These are phyloP conservation scores for Lasioglossum baleicum DNA, from an alignment of 1,140 invertebrate genomes.

Conservation along the genomic window DNA sequence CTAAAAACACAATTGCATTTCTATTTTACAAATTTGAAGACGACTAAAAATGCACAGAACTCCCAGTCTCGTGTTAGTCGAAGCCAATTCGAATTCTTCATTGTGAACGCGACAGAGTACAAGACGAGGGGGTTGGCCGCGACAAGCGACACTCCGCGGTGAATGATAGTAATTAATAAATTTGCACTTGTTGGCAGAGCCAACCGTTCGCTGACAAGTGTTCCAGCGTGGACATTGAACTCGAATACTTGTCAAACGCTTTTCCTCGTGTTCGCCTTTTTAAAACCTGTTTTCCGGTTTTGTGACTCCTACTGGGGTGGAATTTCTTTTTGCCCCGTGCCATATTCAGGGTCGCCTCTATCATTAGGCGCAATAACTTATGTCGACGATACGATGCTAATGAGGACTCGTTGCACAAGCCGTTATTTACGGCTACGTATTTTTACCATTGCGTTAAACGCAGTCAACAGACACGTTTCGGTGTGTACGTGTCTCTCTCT, in stretches of 20 bases:
- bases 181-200: background rate
- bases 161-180: background rate
- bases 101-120: too few species aligned
- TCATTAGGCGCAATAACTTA: conserved; percentile 71
- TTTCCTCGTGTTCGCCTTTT: background rate
- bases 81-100: too few species aligned
- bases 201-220: background rate
- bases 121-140: too few species aligned
- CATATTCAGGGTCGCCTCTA: conserved; percentile 62
- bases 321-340: conserved; percentile 23
- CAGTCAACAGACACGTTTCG: conserved; percentile 5
- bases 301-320: background rate
- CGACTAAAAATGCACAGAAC: too few species aligned
- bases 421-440: conserved; percentile 65
- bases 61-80: too few species aligned
- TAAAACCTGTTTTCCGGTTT: conserved; percentile 14
- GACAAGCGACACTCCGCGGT: too few species aligned
- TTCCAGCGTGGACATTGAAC: background rate
- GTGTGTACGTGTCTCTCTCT: background rate
- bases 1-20: too few species aligned
- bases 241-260: background rate
- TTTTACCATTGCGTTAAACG: conserved; percentile 52
- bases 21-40: too few species aligned
- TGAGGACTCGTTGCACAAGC: conserved; percentile 65
- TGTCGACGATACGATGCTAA: conserved; percentile 69